Conservation (phyloP, 2,888 invertebrate species). For the Eilema sororculum region DNA sequence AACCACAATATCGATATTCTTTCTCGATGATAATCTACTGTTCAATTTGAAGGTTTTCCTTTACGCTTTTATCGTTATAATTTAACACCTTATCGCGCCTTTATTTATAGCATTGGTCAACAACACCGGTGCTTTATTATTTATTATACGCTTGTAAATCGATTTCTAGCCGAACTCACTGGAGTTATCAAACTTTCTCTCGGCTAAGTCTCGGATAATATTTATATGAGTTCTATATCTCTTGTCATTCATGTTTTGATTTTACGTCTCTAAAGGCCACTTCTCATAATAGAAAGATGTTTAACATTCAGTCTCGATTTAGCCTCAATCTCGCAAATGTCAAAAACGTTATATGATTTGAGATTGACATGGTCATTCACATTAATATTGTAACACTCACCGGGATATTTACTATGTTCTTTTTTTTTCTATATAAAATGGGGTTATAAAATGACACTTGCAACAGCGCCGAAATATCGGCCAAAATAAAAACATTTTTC, state of each 20-base stretch:
- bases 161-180: conserved; percentile 37
- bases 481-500: no score
- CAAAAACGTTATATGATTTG: no score
- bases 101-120: conserved; percentile 42
- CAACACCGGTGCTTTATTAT: conserved; percentile 42
- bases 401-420: no score
- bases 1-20: not conserved
- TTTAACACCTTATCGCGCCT: conserved; percentile 36
- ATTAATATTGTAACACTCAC: no score
- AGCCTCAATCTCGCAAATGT: no score
- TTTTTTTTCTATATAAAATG: no score
- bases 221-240: conserved; percentile 60
- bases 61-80: conserved; percentile 48
- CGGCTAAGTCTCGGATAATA: conserved; percentile 36
- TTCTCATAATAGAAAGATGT: no score
- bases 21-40: conserved; percentile 6
- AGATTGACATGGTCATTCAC: no score
- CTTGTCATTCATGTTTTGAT: conserved; percentile 57
- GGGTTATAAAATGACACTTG: no score
- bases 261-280: conserved; percentile 2
- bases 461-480: no score
- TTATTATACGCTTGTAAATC: conserved; percentile 48
- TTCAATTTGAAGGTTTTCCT: conserved; percentile 17
- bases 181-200: conserved; percentile 55
- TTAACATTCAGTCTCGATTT: no score